Conservation (phyloP, 1,140 invertebrate species). For the Neelides sp. region DNA sequence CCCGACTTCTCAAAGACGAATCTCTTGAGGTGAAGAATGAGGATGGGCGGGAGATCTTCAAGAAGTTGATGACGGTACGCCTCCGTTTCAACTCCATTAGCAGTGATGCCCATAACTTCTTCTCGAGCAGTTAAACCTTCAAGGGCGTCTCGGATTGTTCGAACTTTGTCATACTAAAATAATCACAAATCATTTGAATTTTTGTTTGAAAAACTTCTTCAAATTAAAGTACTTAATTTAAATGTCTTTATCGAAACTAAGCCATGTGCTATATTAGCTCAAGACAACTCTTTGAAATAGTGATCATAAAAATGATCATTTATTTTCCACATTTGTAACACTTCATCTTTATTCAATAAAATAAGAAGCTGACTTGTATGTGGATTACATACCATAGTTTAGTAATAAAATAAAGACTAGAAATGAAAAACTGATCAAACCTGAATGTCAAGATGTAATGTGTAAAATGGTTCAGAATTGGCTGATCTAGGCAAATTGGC, state of each 20-base stretch:
- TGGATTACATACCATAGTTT: too few relatives aligned
- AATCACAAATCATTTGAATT: slow-evolving; percentile 27
- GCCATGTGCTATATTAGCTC: neutral
- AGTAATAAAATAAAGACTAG: too few relatives aligned
- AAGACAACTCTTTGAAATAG: slow-evolving; percentile 5
- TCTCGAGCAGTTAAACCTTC: slow-evolving; percentile 70
- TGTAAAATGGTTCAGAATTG: slow-evolving; percentile 84
- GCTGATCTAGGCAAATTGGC: slow-evolving; percentile 56
- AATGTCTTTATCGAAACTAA: neutral
- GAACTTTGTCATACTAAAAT: slow-evolving; percentile 54
- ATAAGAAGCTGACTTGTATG: too few relatives aligned
- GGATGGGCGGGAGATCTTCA: slow-evolving; percentile 70
- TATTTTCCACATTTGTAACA: too few relatives aligned
- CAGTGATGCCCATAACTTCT: slow-evolving; percentile 67
- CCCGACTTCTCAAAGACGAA: slow-evolving; percentile 66
- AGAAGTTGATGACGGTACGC: slow-evolving; percentile 74
- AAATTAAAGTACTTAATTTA: neutral
- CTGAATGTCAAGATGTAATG: slow-evolving; percentile 84
- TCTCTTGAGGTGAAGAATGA: slow-evolving; percentile 72
- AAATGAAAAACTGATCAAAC: slow-evolving; percentile 42
- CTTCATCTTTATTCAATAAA: too few relatives aligned
- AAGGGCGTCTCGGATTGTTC: slow-evolving; percentile 63
- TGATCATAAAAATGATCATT: too few relatives aligned
- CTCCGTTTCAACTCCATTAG: slow-evolving; percentile 64
- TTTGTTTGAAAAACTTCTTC: slow-evolving; percentile 10